Evolutionary conservation across 2,797 vertebrate genomes (phyloP).

Genomic region (Notolabrus celidotus): DNA sequence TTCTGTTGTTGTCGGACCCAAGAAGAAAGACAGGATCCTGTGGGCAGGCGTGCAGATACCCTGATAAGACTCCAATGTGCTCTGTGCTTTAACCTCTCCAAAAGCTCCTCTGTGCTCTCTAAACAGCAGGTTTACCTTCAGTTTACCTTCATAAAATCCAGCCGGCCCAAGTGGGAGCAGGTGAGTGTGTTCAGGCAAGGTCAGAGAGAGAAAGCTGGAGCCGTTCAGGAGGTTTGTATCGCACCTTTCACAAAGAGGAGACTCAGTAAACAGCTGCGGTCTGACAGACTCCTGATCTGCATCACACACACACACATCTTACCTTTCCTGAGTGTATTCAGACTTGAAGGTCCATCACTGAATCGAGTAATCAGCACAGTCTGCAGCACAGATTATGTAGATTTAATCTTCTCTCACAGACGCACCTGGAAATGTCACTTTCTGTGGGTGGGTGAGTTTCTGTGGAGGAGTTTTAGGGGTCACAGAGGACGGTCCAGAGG

Average conservation of each 20-base stretch:
- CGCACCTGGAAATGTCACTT: not conserved
- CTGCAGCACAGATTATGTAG: slow-evolving; percentile 15
- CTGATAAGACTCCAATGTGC: slow-evolving; percentile 42
- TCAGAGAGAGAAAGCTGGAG: slow-evolving; percentile 1
- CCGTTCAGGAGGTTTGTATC: slow-evolving; percentile 14
- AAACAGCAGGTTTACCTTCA: slow-evolving; percentile 39
- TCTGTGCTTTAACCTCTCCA: slow-evolving; percentile 48
- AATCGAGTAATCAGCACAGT: slow-evolving; percentile 3
- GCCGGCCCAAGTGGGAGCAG: slow-evolving; percentile 24
- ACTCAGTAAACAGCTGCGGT: not conserved
- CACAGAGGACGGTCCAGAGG: not conserved
- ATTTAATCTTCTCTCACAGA: slow-evolving; percentile 11
- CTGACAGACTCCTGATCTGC: not conserved
- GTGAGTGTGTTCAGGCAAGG: slow-evolving; percentile 43
- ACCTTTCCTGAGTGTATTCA: not conserved
- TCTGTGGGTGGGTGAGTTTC: slow-evolving; percentile 2
- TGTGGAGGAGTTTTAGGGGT: not conserved
- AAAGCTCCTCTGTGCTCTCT: slow-evolving; percentile 46
- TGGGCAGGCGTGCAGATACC: slow-evolving; percentile 40
- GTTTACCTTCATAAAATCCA: slow-evolving; percentile 13
- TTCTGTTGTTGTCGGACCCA: not conserved
- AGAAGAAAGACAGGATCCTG: not conserved
- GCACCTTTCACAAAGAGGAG: not conserved
- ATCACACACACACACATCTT: not conserved
- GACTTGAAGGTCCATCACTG: not conserved